These are phyloP conservation scores for Rotaria macrura DNA, from an alignment of 2,888 invertebrate species.

Conservation along the genomic window DNA sequence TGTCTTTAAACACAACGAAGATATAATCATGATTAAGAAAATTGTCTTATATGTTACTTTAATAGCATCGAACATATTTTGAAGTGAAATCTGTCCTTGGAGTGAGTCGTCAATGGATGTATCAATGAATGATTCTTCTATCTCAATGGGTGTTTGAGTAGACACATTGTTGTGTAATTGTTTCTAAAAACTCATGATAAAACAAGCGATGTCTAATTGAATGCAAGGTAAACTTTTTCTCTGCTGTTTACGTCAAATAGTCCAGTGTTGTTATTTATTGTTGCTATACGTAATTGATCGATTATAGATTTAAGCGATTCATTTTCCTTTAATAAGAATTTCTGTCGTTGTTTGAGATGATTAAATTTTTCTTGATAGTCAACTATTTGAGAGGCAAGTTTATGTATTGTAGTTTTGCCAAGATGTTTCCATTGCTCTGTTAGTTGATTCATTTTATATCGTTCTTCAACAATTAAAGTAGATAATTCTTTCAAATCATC, in stretches of 20 bases:
- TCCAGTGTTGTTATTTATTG: not conserved
- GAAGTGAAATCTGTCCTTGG: not conserved
- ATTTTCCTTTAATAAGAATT: not conserved
- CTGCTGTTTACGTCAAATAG: not conserved
- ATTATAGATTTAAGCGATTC: not conserved
- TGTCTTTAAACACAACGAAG: not conserved
- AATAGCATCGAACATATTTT: slow-evolving; percentile 20
- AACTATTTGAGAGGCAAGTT: slow-evolving; percentile 11
- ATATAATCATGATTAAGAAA: not conserved
- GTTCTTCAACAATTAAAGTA: not conserved
- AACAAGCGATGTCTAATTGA: too few species aligned
- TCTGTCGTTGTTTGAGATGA: not conserved
- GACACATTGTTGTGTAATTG: not conserved
- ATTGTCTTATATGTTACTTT: not conserved
- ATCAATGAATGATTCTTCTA: not conserved
- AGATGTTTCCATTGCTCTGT: not conserved
- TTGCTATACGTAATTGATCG: not conserved
- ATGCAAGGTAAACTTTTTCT: too few species aligned
- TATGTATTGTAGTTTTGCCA: not conserved
- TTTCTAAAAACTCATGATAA: not conserved
- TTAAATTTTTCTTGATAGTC: not conserved
- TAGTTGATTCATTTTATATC: slow-evolving; percentile 5
- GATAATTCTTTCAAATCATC: slow-evolving; percentile 12
- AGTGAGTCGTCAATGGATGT: not conserved
- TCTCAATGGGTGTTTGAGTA: not conserved